Evolutionary conservation across 2,888 invertebrate species (phyloP), one percentile per base, ranked within the genome.

Genomic region (Carabus problematicus): DNA sequence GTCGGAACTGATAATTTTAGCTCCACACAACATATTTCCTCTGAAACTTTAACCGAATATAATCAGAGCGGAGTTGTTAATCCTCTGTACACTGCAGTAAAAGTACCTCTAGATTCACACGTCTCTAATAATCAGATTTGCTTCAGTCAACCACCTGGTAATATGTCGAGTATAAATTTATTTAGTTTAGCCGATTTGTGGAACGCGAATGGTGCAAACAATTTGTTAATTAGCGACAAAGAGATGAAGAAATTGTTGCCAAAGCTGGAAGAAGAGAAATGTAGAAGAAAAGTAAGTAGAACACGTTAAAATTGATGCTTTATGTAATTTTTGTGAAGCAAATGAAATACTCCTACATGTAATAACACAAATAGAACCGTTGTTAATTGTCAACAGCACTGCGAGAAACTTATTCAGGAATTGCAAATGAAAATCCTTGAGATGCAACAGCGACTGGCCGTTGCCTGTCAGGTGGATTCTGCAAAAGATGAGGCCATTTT

Each of bases 401-500:
- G 91, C 75, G 94, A 94, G 81, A 85, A 88, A 70, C 83, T 91
- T 74, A 92, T 94, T 61, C 89, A 90, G 75, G 86, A 89, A 61
- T 80, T 93, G 1, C 93, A 94, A 77, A 86, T 86, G 73, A 88
- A 89, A 73, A 81, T 91, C 60, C 81, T 93, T 29, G 92, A 93
- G 73, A 88, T 91, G 74, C 91, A 93, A 78, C 91, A 94, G 78
- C 90, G 90, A 75, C 79, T 94, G 39, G 91, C 93, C 0, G 92
- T 93, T 0, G 93, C 93, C 0, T 79, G 93, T 4, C 87, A 89
- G 79, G 90, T 93, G 0, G 93, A 94, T 79, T 86, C 88, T 66
- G 86, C 89, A 0, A 94, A 94, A 77, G 93, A 93, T 75, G 80
- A 83, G 0, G 88, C 91, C 0, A 87, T 94, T 64, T 76, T 82